Percentiles rank a stretch among this genome's conserved stretches.
Conservation (phyloP, 1,140 invertebrate genomes). For the Dreissena rostriformis region DNA sequence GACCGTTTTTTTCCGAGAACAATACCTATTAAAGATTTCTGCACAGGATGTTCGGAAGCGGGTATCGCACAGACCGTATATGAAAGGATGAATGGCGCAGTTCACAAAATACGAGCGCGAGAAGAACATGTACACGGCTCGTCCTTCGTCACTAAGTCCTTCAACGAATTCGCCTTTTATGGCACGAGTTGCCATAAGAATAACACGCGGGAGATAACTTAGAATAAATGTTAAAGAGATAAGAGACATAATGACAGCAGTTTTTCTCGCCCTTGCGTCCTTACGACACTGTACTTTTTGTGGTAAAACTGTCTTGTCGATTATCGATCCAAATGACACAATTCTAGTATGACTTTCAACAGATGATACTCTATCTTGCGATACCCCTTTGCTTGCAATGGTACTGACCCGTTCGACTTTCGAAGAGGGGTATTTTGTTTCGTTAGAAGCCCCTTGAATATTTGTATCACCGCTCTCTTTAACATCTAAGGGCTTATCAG, state of each 20-base stretch:
- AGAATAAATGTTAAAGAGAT: conserved; percentile 40
- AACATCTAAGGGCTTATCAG: too few species aligned
- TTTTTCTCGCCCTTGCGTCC: neutral
- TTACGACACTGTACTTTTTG: too few species aligned
- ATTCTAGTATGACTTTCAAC: too few species aligned
- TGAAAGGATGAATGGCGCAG: conserved; percentile 26
- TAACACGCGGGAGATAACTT: conserved; percentile 23
- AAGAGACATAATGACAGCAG: conserved; percentile 22
- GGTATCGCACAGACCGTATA: conserved; percentile 34
- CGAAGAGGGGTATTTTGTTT: too few species aligned
- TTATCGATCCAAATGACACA: too few species aligned
- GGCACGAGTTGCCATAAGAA: neutral
- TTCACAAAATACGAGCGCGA: conserved; percentile 31
- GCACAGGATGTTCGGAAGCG: conserved; percentile 18
- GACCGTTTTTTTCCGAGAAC: too few species aligned
- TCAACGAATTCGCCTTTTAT: conserved; percentile 16
- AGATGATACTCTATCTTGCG: too few species aligned
- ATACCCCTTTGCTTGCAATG: too few species aligned
- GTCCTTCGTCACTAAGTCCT: neutral
- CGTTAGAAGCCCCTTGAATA: too few species aligned
- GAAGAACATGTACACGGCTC: conserved; percentile 27
- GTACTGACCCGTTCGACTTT: too few species aligned
- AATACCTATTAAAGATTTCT: neutral
- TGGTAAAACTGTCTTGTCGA: too few species aligned
- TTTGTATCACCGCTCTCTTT: too few species aligned